Evolutionary conservation across 2,888 invertebrate species (phyloP), one percentile per base, ranked within the genome.

Genomic region (Meghimatium bilineatum): DNA sequence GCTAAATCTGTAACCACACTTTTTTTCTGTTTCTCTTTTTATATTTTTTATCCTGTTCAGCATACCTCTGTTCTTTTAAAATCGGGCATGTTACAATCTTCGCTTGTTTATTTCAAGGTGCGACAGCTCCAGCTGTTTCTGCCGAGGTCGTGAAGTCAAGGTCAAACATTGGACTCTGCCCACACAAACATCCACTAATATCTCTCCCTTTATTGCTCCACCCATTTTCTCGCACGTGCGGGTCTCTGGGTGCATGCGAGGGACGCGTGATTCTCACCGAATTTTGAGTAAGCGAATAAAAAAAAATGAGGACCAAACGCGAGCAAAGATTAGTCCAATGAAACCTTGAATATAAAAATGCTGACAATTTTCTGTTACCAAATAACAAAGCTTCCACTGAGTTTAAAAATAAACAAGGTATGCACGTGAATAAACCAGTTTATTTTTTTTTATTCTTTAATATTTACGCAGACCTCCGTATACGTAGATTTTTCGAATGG

Each of bases 231-330:
- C 29, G 29, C 29, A 44, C 49, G 49, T 44, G 49, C 49, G 1
- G 1, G 49, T n/a, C 49, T 14, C 49, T 6, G 1, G 12, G 49
- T 14, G 10, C 72, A 74, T n/a, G 49, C 44, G 8, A n/a, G 3
- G n/a, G 44, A 29, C 72, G 44, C 72, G 72, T 74, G 72, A 74
- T 74, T 44, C 38, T 74, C 49, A 74, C 72, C 72, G 72, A 74
- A 26, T 49, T 74, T 74, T 74, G 3, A 23, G 10, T 63, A 12
- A n/a, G 5, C 5, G 29, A 63, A 60, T 12, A 49, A 56, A 56
- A 56, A 56, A 23, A 20, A 29, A 29, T 8, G 23, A 23, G 23
- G 60, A 5, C n/a, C 60, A 60, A 49, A 56, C 56, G 29, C 63
- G 3, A 29, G 29, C 63, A 63, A 63, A 29, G 63, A 23, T 63